Evolutionary conservation across 2,888 invertebrate genomes (phyloP), one percentile per base, ranked within the genome.

Genomic region (Latheticus oryzae): DNA sequence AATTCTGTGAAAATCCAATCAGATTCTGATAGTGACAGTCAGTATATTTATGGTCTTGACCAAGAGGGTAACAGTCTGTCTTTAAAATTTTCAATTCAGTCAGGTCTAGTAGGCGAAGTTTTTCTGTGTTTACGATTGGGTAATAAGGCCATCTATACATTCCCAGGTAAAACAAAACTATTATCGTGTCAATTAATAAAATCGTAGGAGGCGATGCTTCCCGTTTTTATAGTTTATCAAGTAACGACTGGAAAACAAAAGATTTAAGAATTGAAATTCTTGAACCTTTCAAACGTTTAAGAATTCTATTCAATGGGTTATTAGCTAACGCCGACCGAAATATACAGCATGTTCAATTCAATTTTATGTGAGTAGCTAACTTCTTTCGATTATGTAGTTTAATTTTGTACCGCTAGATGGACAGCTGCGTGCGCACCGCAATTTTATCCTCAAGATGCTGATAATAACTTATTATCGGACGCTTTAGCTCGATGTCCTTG

Each of bases 241-340:
- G 74, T 2, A 80, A 81, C 72, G 77, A 79, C 59, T 88, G 87
- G 87, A 81, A 80, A 58, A 82, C 83, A 0, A 81, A 79, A 9
- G 86, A 85, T 0, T 73, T 91, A 24, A 82, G 82, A 63, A 80
- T 91, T 16, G 84, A 85, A 65, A 78, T 85, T 26, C 66, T 88
- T 30, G 85, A 89, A 66, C 83, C 87, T 0, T 82, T 84, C 69
- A 76, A 76, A 55, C 80, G 83, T 51, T 82, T 88, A 80, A 81
- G 89, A 67, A 79, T 92, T 9, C 75, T 84, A 17, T 92, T 83
- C 73, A 90, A 88, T 73, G 91, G 91, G 0, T 74, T 87, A n/a
- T 74, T 91, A 33, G 82, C 17, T 30, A 38, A 50, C 30, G 28
- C 37, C n/a, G 5, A n/a, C 19, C 12, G 17, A 4, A 38, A 76